Evolutionary conservation across 2,888 invertebrate species (phyloP).

Genomic region (Rotaria socialis): DNA sequence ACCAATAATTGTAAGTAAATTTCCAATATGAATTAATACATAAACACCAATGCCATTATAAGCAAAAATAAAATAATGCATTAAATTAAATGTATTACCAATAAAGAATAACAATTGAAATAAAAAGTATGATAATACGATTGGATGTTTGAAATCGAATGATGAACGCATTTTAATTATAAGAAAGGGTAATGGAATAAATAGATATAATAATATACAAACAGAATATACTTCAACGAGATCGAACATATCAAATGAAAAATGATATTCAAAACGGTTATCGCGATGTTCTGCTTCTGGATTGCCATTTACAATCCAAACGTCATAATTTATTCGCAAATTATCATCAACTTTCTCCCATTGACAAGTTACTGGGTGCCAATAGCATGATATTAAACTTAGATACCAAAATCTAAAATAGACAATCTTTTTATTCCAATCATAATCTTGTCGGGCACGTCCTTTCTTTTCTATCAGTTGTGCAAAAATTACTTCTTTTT

Average conservation of each 20-base stretch:
- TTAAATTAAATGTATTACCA: conserved; percentile 79
- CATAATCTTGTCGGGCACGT: not conserved
- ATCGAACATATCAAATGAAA: conserved; percentile 83
- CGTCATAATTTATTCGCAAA: conserved; percentile 71
- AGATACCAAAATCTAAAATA: conserved; percentile 82
- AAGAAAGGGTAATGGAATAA: conserved; percentile 43
- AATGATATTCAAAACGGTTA: conserved; percentile 84
- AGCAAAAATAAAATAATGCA: conserved; percentile 82
- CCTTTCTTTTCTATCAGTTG: too few species aligned
- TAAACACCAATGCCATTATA: conserved; percentile 81
- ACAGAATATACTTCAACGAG: conserved; percentile 81
- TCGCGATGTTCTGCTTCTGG: conserved; percentile 70
- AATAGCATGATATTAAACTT: conserved; percentile 84
- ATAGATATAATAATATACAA: conserved; percentile 72
- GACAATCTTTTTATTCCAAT: not conserved
- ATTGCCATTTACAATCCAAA: conserved; percentile 92
- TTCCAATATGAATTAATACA: conserved; percentile 77
- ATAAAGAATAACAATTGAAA: conserved; percentile 16
- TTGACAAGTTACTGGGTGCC: conserved; percentile 61
- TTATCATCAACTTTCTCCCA: conserved; percentile 28
- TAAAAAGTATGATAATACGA: conserved; percentile 76
- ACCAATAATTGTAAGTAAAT: conserved; percentile 83
- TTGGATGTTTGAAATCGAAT: not conserved
- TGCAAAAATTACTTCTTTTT: too few species aligned
- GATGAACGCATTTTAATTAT: not conserved